Conservation (phyloP, 2,888 invertebrate species). For the Tyria jacobaeae region DNA sequence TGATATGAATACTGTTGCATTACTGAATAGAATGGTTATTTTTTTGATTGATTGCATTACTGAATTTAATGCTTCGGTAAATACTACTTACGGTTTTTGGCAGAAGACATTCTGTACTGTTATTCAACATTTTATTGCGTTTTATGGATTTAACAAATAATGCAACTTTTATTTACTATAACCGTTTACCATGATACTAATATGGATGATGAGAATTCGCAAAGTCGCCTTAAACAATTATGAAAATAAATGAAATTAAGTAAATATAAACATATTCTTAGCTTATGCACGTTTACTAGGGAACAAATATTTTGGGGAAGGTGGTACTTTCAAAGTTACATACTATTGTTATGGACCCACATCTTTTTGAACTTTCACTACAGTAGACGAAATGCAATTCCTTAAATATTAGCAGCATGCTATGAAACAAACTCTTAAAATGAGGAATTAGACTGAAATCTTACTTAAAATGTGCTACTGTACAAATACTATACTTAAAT, state of each 20-base stretch:
- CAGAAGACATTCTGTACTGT: no score
- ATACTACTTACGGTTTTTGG: background rate
- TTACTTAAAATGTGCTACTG: no score
- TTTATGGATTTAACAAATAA: background rate
- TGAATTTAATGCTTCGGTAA: background rate
- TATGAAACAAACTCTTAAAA: no score
- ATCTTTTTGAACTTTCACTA: background rate
- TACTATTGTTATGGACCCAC: background rate
- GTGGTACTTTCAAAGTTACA: constrained; percentile 32
- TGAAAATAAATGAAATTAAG: background rate
- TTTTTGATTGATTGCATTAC: no score
- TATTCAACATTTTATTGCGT: background rate
- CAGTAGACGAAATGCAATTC: background rate
- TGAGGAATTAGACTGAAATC: no score
- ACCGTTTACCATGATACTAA: background rate
- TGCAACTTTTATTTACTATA: background rate
- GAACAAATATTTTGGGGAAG: constrained; percentile 43
- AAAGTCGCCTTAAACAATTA: background rate
- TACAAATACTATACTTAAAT: no score
- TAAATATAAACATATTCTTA: constrained; percentile 9
- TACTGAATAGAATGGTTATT: background rate
- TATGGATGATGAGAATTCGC: background rate
- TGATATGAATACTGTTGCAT: background rate
- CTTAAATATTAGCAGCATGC: no score
- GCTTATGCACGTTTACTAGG: constrained; percentile 45